phyloP scores from a whole-genome alignment of 2,113 vertebrate species.

The Chaenocephalus aceratus region DNA sequence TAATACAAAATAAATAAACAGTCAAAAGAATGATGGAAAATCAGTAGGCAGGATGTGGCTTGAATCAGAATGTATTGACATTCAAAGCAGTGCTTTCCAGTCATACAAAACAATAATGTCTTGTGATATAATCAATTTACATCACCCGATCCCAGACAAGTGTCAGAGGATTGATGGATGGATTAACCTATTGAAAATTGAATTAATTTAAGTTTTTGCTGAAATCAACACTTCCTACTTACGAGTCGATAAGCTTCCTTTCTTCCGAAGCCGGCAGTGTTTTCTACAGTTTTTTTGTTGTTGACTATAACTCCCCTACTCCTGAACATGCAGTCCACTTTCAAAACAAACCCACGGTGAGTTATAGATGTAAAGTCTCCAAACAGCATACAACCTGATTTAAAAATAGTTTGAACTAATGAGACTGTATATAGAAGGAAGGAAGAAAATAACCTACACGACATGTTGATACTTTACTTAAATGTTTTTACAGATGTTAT shows the following conservation, averaged over 20 bases:
- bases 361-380: background rate
- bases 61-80: background rate
- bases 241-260: background rate
- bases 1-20: background rate
- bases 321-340: background rate
- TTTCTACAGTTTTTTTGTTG: background rate
- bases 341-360: background rate
- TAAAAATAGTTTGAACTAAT: background rate
- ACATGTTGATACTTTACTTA: background rate
- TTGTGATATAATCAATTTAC: background rate
- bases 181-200: background rate
- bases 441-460: background rate
- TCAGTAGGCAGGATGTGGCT: background rate
- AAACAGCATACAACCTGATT: background rate
- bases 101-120: conserved; percentile 2
- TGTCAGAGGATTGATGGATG: background rate
- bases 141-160: background rate
- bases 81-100: background rate
- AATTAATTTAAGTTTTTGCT: background rate
- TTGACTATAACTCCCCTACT: no score
- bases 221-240: background rate
- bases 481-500: background rate
- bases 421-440: background rate
- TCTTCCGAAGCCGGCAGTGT: background rate
- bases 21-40: conserved; percentile 9